Conservation (phyloP, 2,797 vertebrate species). For the Mormyrops boulengeri region DNA sequence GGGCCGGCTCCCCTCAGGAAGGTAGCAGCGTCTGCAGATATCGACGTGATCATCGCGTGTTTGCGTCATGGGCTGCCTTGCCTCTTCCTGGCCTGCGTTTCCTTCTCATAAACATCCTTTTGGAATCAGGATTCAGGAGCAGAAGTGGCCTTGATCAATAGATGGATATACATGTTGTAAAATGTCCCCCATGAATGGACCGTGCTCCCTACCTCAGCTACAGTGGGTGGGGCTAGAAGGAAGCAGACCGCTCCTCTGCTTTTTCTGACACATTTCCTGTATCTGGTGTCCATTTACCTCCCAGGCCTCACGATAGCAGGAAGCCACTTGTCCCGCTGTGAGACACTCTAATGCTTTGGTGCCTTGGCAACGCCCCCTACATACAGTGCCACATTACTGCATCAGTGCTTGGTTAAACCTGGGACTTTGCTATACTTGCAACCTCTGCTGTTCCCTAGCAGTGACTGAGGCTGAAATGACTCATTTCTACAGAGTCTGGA, state of each 20-base stretch:
- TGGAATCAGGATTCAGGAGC: neutral
- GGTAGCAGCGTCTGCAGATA: neutral
- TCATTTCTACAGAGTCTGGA: neutral
- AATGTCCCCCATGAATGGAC: neutral
- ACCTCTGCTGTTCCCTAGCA: neutral
- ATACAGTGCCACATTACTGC: neutral
- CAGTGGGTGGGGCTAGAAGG: neutral
- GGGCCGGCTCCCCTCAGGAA: neutral
- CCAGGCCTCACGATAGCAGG: neutral
- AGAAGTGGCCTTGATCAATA: neutral
- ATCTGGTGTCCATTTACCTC: neutral
- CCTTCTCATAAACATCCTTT: neutral
- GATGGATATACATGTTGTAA: neutral
- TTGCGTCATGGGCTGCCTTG: neutral
- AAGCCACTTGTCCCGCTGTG: neutral
- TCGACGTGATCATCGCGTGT: neutral
- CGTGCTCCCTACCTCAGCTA: neutral
- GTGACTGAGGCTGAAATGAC: neutral
- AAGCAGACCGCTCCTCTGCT: neutral
- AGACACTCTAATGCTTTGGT: neutral
- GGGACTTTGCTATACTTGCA: neutral
- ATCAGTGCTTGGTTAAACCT: neutral
- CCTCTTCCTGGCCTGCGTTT: neutral
- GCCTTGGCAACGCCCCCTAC: neutral
- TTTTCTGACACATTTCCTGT: neutral